phyloP scores from a whole-genome alignment of 2,113 vertebrate species.

The Dinomys branickii region DNA sequence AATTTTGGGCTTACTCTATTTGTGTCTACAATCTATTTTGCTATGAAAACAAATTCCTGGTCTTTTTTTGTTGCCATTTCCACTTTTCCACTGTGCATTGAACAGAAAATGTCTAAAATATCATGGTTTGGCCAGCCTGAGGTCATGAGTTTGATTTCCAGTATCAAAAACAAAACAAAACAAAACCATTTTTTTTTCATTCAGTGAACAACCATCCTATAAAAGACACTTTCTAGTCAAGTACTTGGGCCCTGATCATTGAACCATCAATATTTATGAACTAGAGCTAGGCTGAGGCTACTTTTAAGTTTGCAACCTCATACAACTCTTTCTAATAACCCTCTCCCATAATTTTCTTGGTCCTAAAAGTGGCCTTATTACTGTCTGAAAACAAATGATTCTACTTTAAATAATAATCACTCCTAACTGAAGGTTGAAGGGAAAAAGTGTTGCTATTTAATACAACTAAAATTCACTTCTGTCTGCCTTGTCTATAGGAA shows the following conservation, averaged over 20 bases:
- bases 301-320: neutral
- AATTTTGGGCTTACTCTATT: neutral
- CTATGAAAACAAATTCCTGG: neutral
- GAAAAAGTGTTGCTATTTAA: neutral
- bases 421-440: neutral
- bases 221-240: neutral
- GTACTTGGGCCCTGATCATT: neutral
- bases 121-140: too few relatives aligned
- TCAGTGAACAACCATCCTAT: neutral
- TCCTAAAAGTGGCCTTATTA: neutral
- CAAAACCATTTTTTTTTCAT: too few relatives aligned
- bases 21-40: neutral
- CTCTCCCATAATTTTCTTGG: neutral
- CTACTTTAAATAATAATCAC: neutral
- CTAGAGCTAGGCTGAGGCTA: neutral
- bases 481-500: neutral
- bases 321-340: neutral
- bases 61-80: neutral
- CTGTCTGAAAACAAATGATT: neutral
- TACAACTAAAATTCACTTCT: neutral
- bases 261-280: neutral
- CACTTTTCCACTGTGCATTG: neutral
- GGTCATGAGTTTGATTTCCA: too few relatives aligned
- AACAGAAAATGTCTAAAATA: neutral
- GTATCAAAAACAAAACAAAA: too few relatives aligned